These are phyloP conservation scores for Priocnemis perturbator DNA, from an alignment of 2,888 invertebrate species.

Conservation along the genomic window DNA sequence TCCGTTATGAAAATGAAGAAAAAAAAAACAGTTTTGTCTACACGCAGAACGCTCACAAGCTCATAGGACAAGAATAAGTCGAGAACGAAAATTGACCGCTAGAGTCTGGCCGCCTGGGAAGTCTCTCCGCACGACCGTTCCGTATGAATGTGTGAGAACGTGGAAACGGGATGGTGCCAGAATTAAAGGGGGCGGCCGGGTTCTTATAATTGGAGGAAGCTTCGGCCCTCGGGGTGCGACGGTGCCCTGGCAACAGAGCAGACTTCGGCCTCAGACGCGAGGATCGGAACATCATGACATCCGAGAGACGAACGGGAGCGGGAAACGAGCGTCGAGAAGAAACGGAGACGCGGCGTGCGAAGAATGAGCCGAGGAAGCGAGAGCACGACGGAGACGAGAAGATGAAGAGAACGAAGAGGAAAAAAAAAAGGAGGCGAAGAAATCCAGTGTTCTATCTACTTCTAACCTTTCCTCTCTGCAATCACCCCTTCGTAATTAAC, in stretches of 20 bases:
- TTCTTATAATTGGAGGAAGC: constrained; percentile 40
- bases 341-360: not conserved
- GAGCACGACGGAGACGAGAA: constrained; percentile 20
- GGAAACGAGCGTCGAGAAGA: constrained; percentile 20
- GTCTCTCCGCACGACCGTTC: not conserved
- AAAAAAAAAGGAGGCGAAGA: constrained; percentile 1
- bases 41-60: no score
- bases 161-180: no score
- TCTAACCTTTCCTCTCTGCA: constrained; percentile 46
- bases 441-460: constrained; percentile 14
- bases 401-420: constrained; percentile 15
- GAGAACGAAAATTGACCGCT: no score
- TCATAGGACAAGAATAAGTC: no score
- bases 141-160: constrained; percentile 32
- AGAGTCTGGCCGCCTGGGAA: no score
- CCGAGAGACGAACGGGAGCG: constrained; percentile 1
- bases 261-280: no score
- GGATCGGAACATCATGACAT: no score
- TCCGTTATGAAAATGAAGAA: no score
- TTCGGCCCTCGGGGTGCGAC: constrained; percentile 55
- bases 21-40: no score
- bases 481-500: constrained; percentile 62
- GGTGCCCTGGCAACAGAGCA: constrained; percentile 52
- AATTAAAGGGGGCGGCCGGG: no score
- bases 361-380: constrained; percentile 6